phyloP scores from a whole-genome alignment of 1,140 invertebrate genomes.

The Cecropterus lyciades region DNA sequence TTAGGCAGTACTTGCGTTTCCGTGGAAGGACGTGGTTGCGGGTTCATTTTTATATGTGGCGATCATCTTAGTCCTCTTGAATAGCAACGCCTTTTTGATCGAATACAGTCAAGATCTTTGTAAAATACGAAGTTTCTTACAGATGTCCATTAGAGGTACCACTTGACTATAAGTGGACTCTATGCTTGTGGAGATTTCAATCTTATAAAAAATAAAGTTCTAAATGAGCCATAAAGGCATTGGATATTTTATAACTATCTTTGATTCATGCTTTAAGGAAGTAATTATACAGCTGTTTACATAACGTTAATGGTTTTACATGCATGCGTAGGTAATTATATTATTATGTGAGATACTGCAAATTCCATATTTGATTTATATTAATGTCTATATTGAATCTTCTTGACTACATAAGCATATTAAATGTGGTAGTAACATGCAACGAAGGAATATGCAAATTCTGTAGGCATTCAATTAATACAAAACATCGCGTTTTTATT shows the following conservation, averaged over 20 bases:
- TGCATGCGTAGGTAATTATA: slow-evolving; percentile 25
- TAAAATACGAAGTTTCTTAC: too few species aligned
- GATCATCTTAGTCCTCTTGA: too few species aligned
- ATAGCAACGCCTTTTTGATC: too few species aligned
- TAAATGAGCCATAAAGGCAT: slow-evolving; percentile 9
- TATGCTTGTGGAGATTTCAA: too few species aligned
- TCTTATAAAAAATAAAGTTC: slow-evolving; percentile 3
- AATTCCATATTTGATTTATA: slow-evolving; percentile 30
- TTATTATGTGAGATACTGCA: slow-evolving; percentile 23
- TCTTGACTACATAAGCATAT: slow-evolving; percentile 2
- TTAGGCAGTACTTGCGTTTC: too few species aligned
- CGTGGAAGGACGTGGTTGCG: too few species aligned
- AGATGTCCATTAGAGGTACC: too few species aligned
- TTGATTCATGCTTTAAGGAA: slow-evolving; percentile 43
- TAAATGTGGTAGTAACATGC: neutral
- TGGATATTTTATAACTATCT: slow-evolving; percentile 12
- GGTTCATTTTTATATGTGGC: too few species aligned
- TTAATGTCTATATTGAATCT: slow-evolving; percentile 8
- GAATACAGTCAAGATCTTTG: too few species aligned
- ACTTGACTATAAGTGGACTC: too few species aligned
- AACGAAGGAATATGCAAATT: neutral
- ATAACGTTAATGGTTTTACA: slow-evolving; percentile 34
- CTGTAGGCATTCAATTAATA: too few species aligned
- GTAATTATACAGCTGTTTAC: slow-evolving; percentile 37
- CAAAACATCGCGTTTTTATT: too few species aligned